Conservation (phyloP, 2,888 invertebrate genomes). For the Amblyjoppa fuscipennis region DNA sequence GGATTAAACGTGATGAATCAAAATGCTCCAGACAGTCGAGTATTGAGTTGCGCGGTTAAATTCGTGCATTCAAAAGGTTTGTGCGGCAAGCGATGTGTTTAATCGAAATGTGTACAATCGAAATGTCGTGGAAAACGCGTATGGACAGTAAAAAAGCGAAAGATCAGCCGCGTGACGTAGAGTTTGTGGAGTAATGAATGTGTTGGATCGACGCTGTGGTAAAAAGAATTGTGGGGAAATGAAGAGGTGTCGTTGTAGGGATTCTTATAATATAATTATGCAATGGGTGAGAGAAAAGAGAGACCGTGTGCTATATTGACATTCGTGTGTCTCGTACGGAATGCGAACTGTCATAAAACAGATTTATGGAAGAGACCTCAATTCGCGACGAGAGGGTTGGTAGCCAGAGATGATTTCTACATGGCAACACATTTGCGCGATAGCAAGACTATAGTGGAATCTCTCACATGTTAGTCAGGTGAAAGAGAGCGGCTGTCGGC, state of each 20-base stretch:
- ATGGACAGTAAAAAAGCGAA: not conserved
- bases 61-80: not conserved
- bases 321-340: conserved; percentile 55
- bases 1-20: too few species aligned
- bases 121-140: not conserved
- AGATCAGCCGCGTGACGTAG: not conserved
- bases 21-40: too few species aligned
- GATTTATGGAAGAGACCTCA: conserved; percentile 61
- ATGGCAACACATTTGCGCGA: conserved; percentile 29
- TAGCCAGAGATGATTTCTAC: conserved; percentile 41
- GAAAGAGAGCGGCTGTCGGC: too few species aligned
- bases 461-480: too few species aligned
- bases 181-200: not conserved
- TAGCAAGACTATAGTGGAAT: not conserved
- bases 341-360: conserved; percentile 60
- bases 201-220: not conserved
- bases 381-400: conserved; percentile 40
- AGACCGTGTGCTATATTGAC: conserved; percentile 38
- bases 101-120: not conserved
- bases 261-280: conserved; percentile 44
- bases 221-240: not conserved
- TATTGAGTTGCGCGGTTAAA: not conserved
- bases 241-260: not conserved
- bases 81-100: not conserved
- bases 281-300: conserved; percentile 41